Evolutionary conservation across 2,888 invertebrate genomes (phyloP), one percentile per base, ranked within the genome.

Genomic region (Perizoma affinitatum): DNA sequence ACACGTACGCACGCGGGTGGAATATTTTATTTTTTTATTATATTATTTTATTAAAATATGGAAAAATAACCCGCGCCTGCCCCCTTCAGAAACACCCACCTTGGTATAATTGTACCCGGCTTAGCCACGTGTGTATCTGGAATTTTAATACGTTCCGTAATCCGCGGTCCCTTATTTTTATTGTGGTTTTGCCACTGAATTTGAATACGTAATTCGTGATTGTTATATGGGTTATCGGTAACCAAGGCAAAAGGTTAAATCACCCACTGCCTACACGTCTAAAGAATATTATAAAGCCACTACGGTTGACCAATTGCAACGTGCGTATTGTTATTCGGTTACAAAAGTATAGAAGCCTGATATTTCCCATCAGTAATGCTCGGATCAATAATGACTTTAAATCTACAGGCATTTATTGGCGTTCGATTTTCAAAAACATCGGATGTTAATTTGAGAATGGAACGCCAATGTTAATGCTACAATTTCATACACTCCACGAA

Each of bases 1-100:
- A 90, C 88, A 83, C 83, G 82, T 68, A 71, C 73, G 82, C 68
- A 90, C 89, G 91, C 84, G 82, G 79, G 68, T 64, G 71, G 91
- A 91, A 91, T 91, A 90, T 82, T 85, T 90, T 87, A 87, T 82
- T 86, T 85, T 57, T 86, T 87, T 84, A 85, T 83, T 80, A 82
- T 67, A 70, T 65, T 70, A 71, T 78, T 75, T 77, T 84, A 86
- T 86, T 85, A 84, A 85, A n/a, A 87, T 87, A 87, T 87, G 83
- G 82, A 78, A 84, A 83, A 83, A 81, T 82, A 79, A 76, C 65
- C 48, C 54, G 42, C 50, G 72, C 70, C 44, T 44, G 44, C 44
- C 44, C 78, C 74, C 75, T 72, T 74, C 75, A 77, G 78, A 80
- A 74, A 58, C 59, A 72, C 78, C 80, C 80, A 82, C 84, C 84